These are phyloP conservation scores for Hemibagrus guttatus DNA, from an alignment of 2,797 vertebrate genomes.

Conservation along the genomic window DNA sequence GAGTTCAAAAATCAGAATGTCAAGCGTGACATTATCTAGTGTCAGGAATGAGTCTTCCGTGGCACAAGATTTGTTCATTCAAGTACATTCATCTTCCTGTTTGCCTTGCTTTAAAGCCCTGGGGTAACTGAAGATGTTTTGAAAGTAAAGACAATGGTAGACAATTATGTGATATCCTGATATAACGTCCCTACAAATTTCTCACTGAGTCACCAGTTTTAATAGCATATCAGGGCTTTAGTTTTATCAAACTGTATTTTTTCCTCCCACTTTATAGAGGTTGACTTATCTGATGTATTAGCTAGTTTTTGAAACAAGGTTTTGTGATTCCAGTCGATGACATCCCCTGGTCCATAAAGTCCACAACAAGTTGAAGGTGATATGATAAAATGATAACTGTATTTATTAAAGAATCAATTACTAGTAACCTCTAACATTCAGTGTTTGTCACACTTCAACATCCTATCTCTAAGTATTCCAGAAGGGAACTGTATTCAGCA, in stretches of 20 bases:
- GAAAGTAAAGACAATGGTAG: neutral
- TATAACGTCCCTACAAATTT: neutral
- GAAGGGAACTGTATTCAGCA: neutral
- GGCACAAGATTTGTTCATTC: neutral
- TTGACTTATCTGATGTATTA: neutral
- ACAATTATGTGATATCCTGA: neutral
- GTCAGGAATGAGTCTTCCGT: neutral
- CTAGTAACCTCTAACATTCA: neutral
- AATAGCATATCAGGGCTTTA: neutral
- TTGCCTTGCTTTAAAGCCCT: neutral
- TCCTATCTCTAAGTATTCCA: neutral
- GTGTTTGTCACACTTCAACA: neutral
- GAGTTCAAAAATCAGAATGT: slow-evolving; percentile 9
- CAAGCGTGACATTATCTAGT: neutral
- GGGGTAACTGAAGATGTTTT: neutral
- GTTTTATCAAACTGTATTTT: neutral
- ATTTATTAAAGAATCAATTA: neutral
- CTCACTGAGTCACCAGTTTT: neutral
- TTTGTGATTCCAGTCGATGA: neutral
- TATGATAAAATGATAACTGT: neutral
- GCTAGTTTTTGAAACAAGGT: neutral
- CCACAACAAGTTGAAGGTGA: neutral
- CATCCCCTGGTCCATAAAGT: neutral
- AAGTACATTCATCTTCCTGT: neutral
- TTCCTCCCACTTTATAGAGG: neutral